phyloP scores from a whole-genome alignment of 2,113 vertebrate genomes.

The Melanocharis versteri region DNA sequence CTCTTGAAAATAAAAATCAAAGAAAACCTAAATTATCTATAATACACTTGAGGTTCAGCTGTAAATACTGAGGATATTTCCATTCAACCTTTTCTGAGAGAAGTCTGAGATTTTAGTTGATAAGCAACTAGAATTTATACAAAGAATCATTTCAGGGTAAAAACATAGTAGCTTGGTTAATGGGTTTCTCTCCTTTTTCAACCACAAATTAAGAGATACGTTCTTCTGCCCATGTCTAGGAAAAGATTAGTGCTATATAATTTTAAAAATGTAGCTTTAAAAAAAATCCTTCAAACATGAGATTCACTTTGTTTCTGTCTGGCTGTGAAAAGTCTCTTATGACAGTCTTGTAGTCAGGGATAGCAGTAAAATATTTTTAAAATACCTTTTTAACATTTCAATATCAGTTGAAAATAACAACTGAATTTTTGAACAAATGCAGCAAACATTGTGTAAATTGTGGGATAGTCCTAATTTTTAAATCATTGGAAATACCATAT shows the following conservation, averaged over 20 bases:
- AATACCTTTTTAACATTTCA: not conserved
- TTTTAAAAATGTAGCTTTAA: not conserved
- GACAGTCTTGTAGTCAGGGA: not conserved
- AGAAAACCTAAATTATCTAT: not conserved
- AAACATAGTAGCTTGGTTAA: fast-evolving
- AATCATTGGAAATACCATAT: not conserved
- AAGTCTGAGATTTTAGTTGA: not conserved
- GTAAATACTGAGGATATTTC: not conserved
- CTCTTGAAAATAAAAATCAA: not conserved
- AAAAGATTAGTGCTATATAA: not conserved
- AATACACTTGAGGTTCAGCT: not conserved
- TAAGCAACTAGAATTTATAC: not conserved
- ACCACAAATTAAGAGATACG: not conserved
- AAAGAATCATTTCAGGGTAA: not conserved
- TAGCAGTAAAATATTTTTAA: not conserved
- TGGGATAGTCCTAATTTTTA: not conserved
- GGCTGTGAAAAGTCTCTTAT: not conserved
- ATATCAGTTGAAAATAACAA: not conserved
- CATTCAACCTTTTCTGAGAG: not conserved
- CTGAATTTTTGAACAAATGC: not conserved
- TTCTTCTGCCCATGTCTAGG: not conserved
- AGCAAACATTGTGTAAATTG: not conserved
- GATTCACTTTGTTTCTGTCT: not conserved
- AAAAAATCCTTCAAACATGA: not conserved
- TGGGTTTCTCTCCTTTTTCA: not conserved